These are phyloP conservation scores for Plecotus auritus DNA, from an alignment of 2,113 vertebrate genomes.

Conservation along the genomic window DNA sequence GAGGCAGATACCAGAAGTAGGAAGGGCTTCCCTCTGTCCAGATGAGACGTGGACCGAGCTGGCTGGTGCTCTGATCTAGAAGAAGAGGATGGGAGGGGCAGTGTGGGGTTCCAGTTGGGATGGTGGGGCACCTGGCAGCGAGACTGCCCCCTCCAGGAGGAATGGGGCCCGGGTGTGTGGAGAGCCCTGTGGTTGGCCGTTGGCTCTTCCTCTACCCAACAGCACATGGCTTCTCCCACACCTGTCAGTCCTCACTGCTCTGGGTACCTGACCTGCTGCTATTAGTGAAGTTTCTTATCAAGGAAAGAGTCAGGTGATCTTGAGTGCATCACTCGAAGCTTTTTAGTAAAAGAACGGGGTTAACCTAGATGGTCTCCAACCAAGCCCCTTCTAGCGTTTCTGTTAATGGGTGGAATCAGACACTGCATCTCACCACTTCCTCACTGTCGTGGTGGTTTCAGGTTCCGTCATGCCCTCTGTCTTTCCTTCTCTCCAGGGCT, in stretches of 20 bases:
- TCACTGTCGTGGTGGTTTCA: neutral
- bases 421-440: neutral
- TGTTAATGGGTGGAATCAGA: constrained; percentile 31
- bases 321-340: neutral
- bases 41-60: neutral
- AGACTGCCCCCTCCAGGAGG: neutral
- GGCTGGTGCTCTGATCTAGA: too few species aligned
- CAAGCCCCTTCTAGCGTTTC: constrained; percentile 33
- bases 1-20: neutral
- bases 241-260: neutral
- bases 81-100: neutral
- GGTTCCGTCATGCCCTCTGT: neutral
- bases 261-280: neutral
- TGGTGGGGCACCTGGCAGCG: neutral
- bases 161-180: neutral
- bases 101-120: neutral
- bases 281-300: neutral
- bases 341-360: neutral
- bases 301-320: neutral
- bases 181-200: neutral
- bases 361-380: neutral
- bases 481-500: neutral
- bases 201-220: neutral
- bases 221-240: neutral
- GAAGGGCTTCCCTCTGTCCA: neutral